Evolutionary conservation across 2,797 vertebrate species (phyloP).

Genomic region (Siniperca obscura): DNA sequence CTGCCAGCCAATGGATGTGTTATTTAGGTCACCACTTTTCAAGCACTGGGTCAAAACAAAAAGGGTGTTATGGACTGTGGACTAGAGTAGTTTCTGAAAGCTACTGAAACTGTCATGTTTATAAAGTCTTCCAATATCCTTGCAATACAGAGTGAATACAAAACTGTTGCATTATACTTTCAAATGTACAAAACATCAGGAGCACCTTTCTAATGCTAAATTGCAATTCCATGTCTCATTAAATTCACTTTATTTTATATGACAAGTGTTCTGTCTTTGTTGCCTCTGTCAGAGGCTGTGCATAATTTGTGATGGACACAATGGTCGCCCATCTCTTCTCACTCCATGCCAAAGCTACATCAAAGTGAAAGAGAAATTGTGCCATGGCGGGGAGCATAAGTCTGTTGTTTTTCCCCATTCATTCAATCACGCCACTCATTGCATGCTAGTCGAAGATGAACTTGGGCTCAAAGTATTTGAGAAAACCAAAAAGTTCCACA

Average conservation of each 20-base stretch:
- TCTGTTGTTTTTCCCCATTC: no score
- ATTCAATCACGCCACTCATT: no score
- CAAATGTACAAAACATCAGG: conserved; percentile 34
- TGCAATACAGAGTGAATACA: conserved; percentile 1
- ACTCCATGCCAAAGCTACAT: no score
- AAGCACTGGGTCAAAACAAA: not conserved
- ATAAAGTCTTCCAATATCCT: not conserved
- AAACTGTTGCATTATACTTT: conserved; percentile 43
- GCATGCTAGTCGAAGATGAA: no score
- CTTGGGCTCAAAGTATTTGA: no score
- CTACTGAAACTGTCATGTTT: conserved; percentile 7
- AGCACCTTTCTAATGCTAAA: conserved; percentile 28
- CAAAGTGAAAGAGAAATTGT: no score
- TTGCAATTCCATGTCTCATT: conserved; percentile 11
- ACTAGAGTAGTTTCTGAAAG: conserved; percentile 6
- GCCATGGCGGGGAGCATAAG: no score
- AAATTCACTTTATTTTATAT: conserved; percentile 24
- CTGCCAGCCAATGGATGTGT: not conserved
- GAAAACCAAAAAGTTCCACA: no score
- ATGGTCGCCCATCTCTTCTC: no score
- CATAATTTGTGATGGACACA: no score
- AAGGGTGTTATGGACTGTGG: not conserved
- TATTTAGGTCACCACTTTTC: conserved; percentile 17
- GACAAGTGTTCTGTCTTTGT: no score
- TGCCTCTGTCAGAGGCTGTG: no score